Evolutionary conservation across 1,140 invertebrate genomes (phyloP).

Genomic region (Zaprionus capensis): DNA sequence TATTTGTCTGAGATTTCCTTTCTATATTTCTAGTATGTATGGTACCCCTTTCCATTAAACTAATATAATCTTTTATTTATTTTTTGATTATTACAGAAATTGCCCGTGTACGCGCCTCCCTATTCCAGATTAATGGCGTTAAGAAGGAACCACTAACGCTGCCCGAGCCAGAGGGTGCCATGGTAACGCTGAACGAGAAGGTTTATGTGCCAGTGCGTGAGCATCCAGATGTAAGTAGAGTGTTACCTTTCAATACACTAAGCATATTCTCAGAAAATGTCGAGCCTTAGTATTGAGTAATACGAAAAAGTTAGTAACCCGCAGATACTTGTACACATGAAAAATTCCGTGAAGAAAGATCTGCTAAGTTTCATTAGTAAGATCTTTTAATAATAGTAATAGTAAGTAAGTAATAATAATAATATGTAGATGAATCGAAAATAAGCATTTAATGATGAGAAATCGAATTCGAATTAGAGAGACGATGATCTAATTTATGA

Average conservation of each 20-base stretch:
- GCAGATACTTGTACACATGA: no score
- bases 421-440: not conserved
- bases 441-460: not conserved
- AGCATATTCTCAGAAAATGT: no score
- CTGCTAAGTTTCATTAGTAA: no score
- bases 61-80: conserved; percentile 81
- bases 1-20: not conserved
- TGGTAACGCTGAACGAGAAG: conserved; percentile 98
- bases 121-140: conserved; percentile 99
- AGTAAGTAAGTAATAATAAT: no score
- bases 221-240: conserved; percentile 98
- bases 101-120: conserved; percentile 96
- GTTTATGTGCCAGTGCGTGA: conserved; percentile 99
- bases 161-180: conserved; percentile 96
- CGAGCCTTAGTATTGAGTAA: not conserved
- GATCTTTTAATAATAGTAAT: no score
- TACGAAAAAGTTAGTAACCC: not conserved
- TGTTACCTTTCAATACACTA: no score
- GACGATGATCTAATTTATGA: conserved; percentile 79
- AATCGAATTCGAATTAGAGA: not conserved
- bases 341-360: no score
- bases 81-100: conserved; percentile 94
- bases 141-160: conserved; percentile 96
- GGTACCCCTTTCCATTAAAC: conserved; percentile 1
- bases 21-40: not conserved